These are phyloP conservation scores for Scolanthus callimorphus DNA, from an alignment of 92 coral and sea anemone species.

Conservation along the genomic window DNA sequence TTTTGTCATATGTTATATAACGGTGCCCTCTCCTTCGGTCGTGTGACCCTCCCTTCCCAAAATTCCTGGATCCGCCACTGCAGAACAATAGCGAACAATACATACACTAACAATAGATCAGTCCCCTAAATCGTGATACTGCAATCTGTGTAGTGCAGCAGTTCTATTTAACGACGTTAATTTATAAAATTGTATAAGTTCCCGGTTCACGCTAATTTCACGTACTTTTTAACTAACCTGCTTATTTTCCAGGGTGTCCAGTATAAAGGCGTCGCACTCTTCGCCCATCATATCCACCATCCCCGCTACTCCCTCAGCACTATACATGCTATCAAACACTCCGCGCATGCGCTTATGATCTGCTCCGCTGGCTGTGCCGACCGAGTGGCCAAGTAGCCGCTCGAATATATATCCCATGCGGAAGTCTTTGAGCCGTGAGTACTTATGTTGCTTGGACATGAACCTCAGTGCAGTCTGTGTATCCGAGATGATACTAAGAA, in stretches of 20 bases:
- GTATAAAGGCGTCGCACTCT: slow-evolving; percentile 40
- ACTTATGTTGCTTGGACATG: slow-evolving; percentile 65
- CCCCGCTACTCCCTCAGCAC: slow-evolving; percentile 46
- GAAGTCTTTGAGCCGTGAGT: slow-evolving; percentile 52
- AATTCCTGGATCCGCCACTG: too few relatives aligned
- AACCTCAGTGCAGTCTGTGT: slow-evolving; percentile 55
- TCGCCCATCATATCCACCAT: slow-evolving; percentile 46
- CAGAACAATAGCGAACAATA: too few relatives aligned
- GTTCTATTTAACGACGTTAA: too few relatives aligned
- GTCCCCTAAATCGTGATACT: too few relatives aligned
- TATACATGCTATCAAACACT: slow-evolving; percentile 44
- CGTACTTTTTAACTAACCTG: too few relatives aligned
- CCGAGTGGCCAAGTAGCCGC: slow-evolving; percentile 50
- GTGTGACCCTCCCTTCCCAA: too few relatives aligned
- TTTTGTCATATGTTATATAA: too few relatives aligned
- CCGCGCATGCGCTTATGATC: slow-evolving; percentile 60
- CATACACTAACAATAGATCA: too few relatives aligned
- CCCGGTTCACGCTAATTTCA: too few relatives aligned
- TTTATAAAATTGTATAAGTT: too few relatives aligned
- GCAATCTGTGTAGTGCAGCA: too few relatives aligned
- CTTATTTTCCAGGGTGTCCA: slow-evolving; percentile 22
- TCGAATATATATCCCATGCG: slow-evolving; percentile 49
- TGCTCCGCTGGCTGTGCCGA: slow-evolving; percentile 54
- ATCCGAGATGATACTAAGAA: slow-evolving; percentile 63
- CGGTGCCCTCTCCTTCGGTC: too few relatives aligned